Evolutionary conservation across 2,113 vertebrate genomes (phyloP).

Genomic region (Acrocephalus kingi): DNA sequence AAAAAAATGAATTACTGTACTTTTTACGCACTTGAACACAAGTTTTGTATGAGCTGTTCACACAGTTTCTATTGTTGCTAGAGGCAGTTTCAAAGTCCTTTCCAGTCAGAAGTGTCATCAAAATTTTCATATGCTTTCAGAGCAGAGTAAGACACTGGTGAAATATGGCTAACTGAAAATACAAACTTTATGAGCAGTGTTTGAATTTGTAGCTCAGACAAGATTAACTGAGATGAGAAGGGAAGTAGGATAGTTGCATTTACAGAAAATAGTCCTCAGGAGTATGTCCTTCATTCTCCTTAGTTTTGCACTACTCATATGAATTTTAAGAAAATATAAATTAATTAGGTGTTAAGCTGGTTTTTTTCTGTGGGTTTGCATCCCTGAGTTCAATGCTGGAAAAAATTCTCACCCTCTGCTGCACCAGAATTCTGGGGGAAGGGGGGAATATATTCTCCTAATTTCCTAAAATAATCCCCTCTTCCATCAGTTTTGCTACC

Average conservation of each 20-base stretch:
- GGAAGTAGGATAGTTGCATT: background rate
- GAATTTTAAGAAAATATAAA: background rate
- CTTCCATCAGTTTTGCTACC: background rate
- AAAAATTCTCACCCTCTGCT: background rate
- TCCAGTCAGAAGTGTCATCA: background rate
- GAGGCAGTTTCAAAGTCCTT: background rate
- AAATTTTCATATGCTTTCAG: background rate
- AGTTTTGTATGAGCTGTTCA: background rate
- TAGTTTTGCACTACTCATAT: background rate
- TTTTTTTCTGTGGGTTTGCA: background rate
- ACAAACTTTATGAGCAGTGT: background rate
- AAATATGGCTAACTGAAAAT: background rate
- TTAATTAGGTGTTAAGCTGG: background rate
- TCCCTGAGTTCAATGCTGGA: background rate
- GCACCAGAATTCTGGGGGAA: background rate
- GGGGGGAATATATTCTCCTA: background rate
- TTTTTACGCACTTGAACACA: background rate
- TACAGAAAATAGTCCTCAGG: background rate
- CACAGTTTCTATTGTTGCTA: background rate
- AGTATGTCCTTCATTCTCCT: background rate
- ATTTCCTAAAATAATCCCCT: background rate
- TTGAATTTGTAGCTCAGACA: background rate
- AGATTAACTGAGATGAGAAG: background rate
- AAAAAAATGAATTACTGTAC: background rate
- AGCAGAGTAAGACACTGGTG: background rate